phyloP scores from a whole-genome alignment of 2,113 vertebrate species.

The Vombatus ursinus region DNA sequence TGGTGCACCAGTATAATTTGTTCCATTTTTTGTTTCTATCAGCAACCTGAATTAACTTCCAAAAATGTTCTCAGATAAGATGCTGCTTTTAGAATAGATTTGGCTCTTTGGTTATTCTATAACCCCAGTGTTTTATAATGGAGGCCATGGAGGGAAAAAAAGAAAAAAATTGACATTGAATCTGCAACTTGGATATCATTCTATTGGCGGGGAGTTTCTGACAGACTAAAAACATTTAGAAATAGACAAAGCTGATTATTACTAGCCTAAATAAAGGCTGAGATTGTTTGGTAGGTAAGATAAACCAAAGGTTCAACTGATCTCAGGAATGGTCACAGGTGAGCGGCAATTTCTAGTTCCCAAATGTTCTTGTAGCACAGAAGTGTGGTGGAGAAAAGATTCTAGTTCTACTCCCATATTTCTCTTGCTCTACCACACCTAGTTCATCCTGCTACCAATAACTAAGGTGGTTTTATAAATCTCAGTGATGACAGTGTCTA shows the following conservation, averaged over 20 bases:
- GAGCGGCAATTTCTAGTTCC: neutral
- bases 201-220: slow-evolving; percentile 6
- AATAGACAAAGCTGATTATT: slow-evolving; percentile 1
- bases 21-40: slow-evolving; percentile 4
- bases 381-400: neutral
- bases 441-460: neutral
- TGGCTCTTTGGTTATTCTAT: slow-evolving; percentile 6
- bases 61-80: neutral
- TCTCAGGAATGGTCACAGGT: neutral
- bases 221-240: slow-evolving; percentile 20
- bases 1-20: neutral
- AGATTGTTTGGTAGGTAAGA: neutral
- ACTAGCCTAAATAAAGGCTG: neutral
- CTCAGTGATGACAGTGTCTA: neutral
- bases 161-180: neutral
- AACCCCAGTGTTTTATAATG: neutral
- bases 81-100: neutral
- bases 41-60: slow-evolving; percentile 13
- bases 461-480: neutral
- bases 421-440: neutral
- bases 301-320: neutral
- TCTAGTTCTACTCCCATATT: neutral
- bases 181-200: slow-evolving; percentile 4
- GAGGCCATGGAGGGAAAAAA: neutral
- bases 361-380: neutral